phyloP scores from a whole-genome alignment of 2,113 vertebrate species.

The Eupsittula cactorum region DNA sequence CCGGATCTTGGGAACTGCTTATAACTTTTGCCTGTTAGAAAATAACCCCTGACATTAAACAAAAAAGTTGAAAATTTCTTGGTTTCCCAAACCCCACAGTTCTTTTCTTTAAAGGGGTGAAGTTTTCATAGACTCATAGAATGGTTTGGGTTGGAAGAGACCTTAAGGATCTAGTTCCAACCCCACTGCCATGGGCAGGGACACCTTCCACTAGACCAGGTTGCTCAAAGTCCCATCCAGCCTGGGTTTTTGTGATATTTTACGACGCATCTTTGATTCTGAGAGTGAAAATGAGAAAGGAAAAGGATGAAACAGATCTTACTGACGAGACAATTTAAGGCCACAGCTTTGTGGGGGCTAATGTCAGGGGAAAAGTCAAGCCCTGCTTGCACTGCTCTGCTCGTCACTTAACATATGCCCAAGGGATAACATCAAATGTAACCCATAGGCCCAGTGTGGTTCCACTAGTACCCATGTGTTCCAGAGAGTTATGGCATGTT shows the following conservation, averaged over 20 bases:
- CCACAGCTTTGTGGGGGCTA: not conserved
- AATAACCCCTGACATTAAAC: constrained; percentile 39
- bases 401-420: not conserved
- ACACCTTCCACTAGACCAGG: not conserved
- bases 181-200: not conserved
- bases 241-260: not conserved
- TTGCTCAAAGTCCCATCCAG: not conserved
- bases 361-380: not conserved
- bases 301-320: not conserved
- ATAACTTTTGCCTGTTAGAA: constrained; percentile 26
- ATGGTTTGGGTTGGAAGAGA: not conserved
- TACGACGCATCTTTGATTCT: not conserved
- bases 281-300: not conserved
- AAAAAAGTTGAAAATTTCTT: not conserved
- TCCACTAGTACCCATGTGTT: not conserved
- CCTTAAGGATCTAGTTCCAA: not conserved
- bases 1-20: constrained; percentile 53
- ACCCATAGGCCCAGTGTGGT: not conserved
- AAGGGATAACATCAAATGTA: not conserved
- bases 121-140: not conserved
- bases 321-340: not conserved
- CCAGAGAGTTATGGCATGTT: not conserved
- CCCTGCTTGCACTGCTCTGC: not conserved
- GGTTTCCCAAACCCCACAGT: not conserved
- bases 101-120: not conserved